Base-by-base conservation (phyloP, 1,140 invertebrate species). In the Vanessa atalanta region DNA sequence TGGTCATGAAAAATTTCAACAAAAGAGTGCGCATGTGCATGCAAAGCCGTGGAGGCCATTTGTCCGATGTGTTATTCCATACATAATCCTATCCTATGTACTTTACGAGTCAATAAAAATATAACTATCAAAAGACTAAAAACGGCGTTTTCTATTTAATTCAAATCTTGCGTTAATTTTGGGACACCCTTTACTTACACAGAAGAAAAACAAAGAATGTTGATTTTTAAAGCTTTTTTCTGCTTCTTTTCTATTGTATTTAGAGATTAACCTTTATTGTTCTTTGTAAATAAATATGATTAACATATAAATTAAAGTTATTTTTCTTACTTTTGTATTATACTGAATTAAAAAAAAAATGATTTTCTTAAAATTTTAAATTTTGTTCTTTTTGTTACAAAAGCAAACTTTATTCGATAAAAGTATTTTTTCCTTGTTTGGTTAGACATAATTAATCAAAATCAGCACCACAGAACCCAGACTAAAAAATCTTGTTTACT, bases 191-290 rank as follows among this genome's bases (percentile, higher is more conserved):
- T n/a, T n/a, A n/a, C n/a, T n/a, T n/a, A n/a, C n/a, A n/a, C n/a
- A n/a, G n/a, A 77, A 76, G 78, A 70, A 79, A 76, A 72, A 79
- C 26, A 14, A 79, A 72, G 73, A 50, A 15, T 76, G 37, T 73
- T 64, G 65, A 76, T 68, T 79, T 79, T 76, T 76, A 73, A 76
- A 57, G 16, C 15, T 60, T 73, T 43, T 57, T 69, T 69, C 20
- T 20, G 51, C 37, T 57, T 69, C 37, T 23, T 57, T 20, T 12
- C 3, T 71, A 37, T 65, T n/a, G n/a, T n/a, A 48, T 47, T 65
- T 47, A 47, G 12, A 12, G 47, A 47, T 51, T 3, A 51, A 26
- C 23, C 9, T 53, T 51, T 67, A 51, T 67, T 20, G 43, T 53
- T 31, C 4, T 51, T 51, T 14, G n/a, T 53, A 67, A 67, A 51